A percentile compares a stretch with the other conserved stretches of the same genome.
Conservation (phyloP, 2,113 vertebrate genomes). For the Agapornis roseicollis region DNA sequence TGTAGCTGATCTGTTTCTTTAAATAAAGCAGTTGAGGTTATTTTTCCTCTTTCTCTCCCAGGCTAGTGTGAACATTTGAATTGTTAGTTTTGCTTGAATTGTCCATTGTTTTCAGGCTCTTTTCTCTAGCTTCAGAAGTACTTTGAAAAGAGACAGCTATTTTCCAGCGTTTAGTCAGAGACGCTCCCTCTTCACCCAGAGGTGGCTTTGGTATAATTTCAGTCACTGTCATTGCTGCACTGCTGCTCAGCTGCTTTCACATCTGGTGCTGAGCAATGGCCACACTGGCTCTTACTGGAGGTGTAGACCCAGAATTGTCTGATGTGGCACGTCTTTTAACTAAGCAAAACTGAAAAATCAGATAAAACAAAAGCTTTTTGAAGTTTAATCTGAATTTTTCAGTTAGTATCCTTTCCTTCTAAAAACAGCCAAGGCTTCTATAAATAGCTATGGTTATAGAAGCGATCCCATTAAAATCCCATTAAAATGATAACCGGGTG, state of each 20-base stretch:
- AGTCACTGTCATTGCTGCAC: fast-evolving
- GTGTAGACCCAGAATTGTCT: neutral
- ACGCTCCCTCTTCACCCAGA: neutral
- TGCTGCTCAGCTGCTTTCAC: neutral
- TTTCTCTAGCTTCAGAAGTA: neutral
- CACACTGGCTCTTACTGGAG: fast-evolving
- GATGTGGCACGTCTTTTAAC: neutral
- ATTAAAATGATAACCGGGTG: neutral
- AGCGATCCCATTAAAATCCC: neutral
- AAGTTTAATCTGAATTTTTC: neutral
- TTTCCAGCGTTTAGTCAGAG: neutral
- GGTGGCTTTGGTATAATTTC: neutral
- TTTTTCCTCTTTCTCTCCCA: neutral
- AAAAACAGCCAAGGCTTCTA: neutral
- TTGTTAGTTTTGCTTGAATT: neutral
- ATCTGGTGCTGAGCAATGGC: fast-evolving
- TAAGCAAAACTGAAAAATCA: neutral
- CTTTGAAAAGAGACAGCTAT: neutral
- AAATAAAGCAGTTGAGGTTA: neutral
- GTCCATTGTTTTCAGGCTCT: neutral
- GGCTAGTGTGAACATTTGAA: neutral
- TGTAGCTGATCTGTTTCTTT: conserved; percentile 1
- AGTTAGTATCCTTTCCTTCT: neutral
- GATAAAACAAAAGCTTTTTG: neutral
- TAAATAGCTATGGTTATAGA: neutral